Conservation (phyloP, 2,888 invertebrate species). For the Prosapia bicincta region DNA sequence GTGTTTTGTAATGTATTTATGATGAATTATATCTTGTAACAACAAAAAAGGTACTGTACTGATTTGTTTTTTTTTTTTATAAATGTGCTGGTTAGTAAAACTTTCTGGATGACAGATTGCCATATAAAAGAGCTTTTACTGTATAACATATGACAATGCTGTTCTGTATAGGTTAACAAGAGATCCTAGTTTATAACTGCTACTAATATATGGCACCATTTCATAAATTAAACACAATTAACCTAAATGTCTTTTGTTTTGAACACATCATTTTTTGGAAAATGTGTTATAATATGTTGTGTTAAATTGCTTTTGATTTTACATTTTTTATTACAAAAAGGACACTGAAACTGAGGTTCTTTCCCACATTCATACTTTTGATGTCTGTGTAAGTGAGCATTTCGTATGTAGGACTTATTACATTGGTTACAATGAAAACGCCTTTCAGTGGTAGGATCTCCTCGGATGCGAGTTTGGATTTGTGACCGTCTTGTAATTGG, state of each 20-base stretch:
- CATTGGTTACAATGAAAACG: constrained; percentile 15
- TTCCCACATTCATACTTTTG: constrained; percentile 48
- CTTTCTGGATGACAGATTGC: too few relatives aligned
- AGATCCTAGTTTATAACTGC: too few relatives aligned
- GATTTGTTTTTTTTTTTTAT: too few relatives aligned
- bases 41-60: too few relatives aligned
- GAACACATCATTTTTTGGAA: constrained; percentile 23
- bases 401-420: constrained; percentile 29
- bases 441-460: constrained; percentile 14
- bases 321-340: constrained; percentile 33
- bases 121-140: too few relatives aligned
- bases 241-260: constrained; percentile 6
- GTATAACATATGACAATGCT: too few relatives aligned
- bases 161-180: too few relatives aligned
- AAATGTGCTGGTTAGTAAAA: too few relatives aligned
- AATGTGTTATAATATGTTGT: constrained; percentile 25
- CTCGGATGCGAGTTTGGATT: not conserved
- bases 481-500: not conserved
- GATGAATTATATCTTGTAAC: too few relatives aligned
- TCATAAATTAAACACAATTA: not conserved
- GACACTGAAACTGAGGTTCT: constrained; percentile 69
- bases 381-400: constrained; percentile 33
- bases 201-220: too few relatives aligned
- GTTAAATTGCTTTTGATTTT: constrained; percentile 26
- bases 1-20: too few relatives aligned